Percentiles rank a stretch among this genome's conserved stretches.
phyloP scores from a whole-genome alignment of 2,113 vertebrate genomes.

The Scortum barcoo region DNA sequence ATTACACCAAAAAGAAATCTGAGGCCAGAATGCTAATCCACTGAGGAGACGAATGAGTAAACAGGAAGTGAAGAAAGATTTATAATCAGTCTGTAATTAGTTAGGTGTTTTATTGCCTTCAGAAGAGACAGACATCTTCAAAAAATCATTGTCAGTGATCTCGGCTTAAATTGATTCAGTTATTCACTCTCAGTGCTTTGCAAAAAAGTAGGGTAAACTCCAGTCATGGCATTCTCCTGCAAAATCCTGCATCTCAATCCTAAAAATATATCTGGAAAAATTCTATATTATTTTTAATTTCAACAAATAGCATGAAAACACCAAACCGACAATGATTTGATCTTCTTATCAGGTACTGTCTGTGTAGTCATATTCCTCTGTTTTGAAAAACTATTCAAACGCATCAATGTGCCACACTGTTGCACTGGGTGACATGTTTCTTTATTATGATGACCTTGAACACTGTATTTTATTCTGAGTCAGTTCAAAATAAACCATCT shows the following conservation, averaged over 20 bases:
- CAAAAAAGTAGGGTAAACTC: neutral
- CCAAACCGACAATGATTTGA: neutral
- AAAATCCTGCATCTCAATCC: neutral
- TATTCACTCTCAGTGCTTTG: neutral
- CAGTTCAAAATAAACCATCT: neutral
- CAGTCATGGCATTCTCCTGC: neutral
- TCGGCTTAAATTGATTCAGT: conserved; percentile 48
- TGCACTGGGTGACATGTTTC: neutral
- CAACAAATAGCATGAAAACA: neutral
- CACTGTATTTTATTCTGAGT: neutral
- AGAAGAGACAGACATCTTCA: neutral
- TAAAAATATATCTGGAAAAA: neutral
- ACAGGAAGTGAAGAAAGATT: neutral
- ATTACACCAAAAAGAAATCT: neutral
- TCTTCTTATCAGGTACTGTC: neutral
- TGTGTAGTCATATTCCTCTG: neutral
- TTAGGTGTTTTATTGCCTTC: neutral
- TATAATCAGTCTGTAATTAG: neutral
- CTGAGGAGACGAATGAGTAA: neutral
- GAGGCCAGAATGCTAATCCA: neutral
- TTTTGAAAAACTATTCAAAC: neutral
- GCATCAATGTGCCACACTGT: neutral
- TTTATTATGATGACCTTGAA: neutral
- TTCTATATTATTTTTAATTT: neutral
- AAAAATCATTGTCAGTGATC: neutral